Base-by-base conservation (phyloP, 2,888 invertebrate species). In the Conchocele bisecta region DNA sequence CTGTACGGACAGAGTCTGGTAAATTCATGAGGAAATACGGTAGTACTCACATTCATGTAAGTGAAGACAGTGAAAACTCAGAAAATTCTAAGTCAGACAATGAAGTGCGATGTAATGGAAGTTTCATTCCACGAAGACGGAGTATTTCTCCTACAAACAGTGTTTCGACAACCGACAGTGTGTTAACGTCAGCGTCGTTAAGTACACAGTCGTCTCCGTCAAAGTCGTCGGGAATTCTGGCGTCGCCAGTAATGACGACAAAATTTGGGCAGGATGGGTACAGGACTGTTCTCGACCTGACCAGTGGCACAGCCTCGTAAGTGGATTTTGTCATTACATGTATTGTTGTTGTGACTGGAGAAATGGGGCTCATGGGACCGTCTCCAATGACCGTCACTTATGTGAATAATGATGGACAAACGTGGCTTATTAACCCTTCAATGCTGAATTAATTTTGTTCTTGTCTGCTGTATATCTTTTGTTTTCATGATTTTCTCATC, bases 71-170 rank as follows among this genome's bases (percentile, higher is more conserved):
- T 17, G 29, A 48, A 20, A 31, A 26, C 7, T 35, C 37, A 35
- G 28, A 28, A 29, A 48, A 28, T 28, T 28, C 48, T 29, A 22
- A 29, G 48, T 31, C 48, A 28, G 48, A 48, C 22, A 29, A 11
- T 9, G 48, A 28, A 29, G 9, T 48, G 7, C 29, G 29, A n/a
- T n/a, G n/a, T n/a, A 24, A 48, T 48, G 24, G 24, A 26, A 58
- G 24, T 41, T 15, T 17, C 29, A 44, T 41, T 41, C 39, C 42
- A 26, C 41, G 42, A 24, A 26, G 48, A 20, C 22, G 68, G 46
- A 73, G 73, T 64, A 69, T 76, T 31, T 76, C 76, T 7, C 76
- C 76, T 3, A 76, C 67, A 46, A 72, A 72, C 48, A 76, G 76
- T 54, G 51, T 65, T 35, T 76, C 76, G 37, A 76, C 76, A 17